Evolutionary conservation across 2,888 invertebrate species (phyloP).

Genomic region (Anarsia innoxiella): DNA sequence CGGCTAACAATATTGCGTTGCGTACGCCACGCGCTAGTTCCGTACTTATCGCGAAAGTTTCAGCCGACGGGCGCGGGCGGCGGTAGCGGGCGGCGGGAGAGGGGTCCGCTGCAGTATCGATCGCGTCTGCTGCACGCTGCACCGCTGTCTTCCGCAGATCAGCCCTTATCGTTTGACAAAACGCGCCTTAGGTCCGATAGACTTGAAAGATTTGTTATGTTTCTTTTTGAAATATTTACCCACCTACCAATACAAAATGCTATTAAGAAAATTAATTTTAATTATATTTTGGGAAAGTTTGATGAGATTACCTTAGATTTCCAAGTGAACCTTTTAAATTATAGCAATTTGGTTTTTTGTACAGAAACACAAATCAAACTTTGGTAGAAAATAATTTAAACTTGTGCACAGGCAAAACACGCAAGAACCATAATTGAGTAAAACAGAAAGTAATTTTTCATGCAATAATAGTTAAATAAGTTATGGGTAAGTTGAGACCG

Average conservation of each 20-base stretch:
- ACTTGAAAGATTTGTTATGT: constrained; percentile 55
- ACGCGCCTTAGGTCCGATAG: constrained; percentile 38
- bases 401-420: no score
- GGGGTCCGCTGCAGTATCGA: constrained; percentile 63
- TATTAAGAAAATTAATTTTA: no score
- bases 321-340: no score
- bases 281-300: no score
- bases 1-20: constrained; percentile 74
- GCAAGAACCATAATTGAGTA: no score
- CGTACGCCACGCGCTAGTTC: constrained; percentile 73
- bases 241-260: no score
- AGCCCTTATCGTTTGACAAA: constrained; percentile 66
- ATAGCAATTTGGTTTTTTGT: no score
- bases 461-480: not conserved
- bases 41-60: constrained; percentile 74
- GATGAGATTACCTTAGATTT: no score
- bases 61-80: constrained; percentile 43
- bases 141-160: constrained; percentile 72
- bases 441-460: constrained; percentile 5
- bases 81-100: constrained; percentile 22
- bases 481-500: constrained; percentile 14
- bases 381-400: no score
- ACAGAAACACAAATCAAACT: no score
- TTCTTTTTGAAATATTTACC: no score
- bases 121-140: constrained; percentile 69